Percentiles rank a stretch among this genome's conserved stretches.
Conservation (phyloP, 35 echinoderm and acorn worm genomes). For the Ophioderma brevispina region DNA sequence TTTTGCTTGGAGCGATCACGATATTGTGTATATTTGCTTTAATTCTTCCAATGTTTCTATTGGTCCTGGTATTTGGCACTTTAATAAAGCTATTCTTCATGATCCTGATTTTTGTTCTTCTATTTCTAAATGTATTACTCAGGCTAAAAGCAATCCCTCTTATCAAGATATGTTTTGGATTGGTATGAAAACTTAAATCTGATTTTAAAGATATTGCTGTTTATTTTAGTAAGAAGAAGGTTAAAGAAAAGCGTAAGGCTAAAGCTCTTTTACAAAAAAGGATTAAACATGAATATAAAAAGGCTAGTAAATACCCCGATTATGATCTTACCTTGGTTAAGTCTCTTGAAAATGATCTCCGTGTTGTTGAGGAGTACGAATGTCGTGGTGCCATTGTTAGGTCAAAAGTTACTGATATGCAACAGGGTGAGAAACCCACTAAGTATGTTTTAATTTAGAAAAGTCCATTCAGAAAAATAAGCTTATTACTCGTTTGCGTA, state of each 20-base stretch:
- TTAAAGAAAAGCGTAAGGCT: background rate
- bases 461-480: background rate
- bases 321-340: background rate
- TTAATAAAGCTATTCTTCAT: no score
- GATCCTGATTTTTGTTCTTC: no score
- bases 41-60: no score
- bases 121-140: no score
- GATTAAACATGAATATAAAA: background rate
- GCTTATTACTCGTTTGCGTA: background rate
- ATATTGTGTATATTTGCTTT: no score
- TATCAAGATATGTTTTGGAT: no score
- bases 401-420: background rate
- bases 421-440: background rate
- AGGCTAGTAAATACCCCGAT: background rate
- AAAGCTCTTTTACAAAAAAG: background rate
- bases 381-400: background rate
- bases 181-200: no score
- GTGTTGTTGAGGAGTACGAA: background rate
- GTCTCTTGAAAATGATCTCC: background rate
- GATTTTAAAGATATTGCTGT: background rate
- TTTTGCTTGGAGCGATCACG: no score
- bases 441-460: background rate
- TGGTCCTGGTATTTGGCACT: no score
- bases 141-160: no score
- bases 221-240: background rate